Evolutionary conservation across 2,113 vertebrate genomes (phyloP).

Genomic region (Tupaia chinensis): DNA sequence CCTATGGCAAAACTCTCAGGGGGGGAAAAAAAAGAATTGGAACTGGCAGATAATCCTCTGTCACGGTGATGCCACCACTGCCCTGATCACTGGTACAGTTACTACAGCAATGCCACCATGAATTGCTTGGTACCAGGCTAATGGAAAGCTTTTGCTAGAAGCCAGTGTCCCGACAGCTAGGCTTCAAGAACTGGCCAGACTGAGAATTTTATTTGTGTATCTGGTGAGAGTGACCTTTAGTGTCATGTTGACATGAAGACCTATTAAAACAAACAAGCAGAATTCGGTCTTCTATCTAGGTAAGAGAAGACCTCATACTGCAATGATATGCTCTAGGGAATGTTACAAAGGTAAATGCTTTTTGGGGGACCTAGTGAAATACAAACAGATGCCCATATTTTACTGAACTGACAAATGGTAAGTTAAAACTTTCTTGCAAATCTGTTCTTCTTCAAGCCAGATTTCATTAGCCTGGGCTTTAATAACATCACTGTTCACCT

Average conservation of each 20-base stretch:
- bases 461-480: constrained; percentile 66
- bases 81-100: neutral
- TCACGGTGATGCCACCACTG: neutral
- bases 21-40: neutral
- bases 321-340: constrained; percentile 6
- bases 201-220: neutral
- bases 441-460: constrained; percentile 60
- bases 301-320: constrained; percentile 38
- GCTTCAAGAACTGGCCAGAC: neutral
- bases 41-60: neutral
- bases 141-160: neutral
- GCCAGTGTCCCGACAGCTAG: neutral
- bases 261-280: neutral
- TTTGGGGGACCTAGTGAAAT: neutral
- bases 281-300: neutral
- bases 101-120: neutral
- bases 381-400: constrained; percentile 22
- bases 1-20: too few species aligned
- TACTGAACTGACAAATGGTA: constrained; percentile 9
- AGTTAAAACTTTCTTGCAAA: constrained; percentile 65
- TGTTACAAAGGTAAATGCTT: neutral
- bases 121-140: neutral
- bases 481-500: constrained; percentile 70
- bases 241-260: constrained; percentile 18
- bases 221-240: neutral